Conservation (phyloP, 2,113 vertebrate genomes). For the Pithys albifrons region DNA sequence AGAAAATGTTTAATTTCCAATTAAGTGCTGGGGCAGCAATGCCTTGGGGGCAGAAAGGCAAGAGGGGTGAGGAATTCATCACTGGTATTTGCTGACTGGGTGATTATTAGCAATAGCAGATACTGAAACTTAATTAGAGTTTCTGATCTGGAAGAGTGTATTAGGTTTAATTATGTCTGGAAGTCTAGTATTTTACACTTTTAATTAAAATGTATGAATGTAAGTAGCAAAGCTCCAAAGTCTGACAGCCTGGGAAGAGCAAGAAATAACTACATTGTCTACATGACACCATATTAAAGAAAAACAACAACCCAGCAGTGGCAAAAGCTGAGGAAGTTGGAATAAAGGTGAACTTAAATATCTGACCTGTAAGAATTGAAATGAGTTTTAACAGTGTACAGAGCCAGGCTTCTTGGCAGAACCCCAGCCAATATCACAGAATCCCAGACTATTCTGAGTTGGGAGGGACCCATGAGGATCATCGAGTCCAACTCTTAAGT, state of each 20-base stretch:
- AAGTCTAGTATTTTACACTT: constrained; percentile 44
- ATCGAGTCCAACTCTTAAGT: no score
- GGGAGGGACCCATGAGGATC: no score
- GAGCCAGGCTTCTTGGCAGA: neutral
- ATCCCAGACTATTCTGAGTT: no score
- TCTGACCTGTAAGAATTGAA: neutral
- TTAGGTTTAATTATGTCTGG: constrained; percentile 65
- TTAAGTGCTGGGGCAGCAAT: constrained; percentile 30
- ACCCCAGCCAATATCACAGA: no score
- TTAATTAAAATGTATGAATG: constrained; percentile 58
- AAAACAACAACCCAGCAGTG: neutral
- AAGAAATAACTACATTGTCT: neutral
- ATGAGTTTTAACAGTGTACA: neutral
- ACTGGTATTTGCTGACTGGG: constrained; percentile 19
- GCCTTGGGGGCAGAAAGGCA: constrained; percentile 18
- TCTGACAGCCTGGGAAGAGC: neutral
- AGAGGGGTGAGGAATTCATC: neutral
- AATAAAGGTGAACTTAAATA: neutral
- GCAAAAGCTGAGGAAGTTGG: neutral
- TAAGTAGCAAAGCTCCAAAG: constrained; percentile 11
- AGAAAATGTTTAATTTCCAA: constrained; percentile 63
- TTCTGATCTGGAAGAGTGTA: constrained; percentile 47
- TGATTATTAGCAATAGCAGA: constrained; percentile 61
- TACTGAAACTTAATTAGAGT: constrained; percentile 57
- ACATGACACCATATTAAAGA: neutral